Percentiles rank a stretch among this genome's conserved stretches.
phyloP scores from a whole-genome alignment of 1,140 invertebrate genomes.

The Drosophila azteca region DNA sequence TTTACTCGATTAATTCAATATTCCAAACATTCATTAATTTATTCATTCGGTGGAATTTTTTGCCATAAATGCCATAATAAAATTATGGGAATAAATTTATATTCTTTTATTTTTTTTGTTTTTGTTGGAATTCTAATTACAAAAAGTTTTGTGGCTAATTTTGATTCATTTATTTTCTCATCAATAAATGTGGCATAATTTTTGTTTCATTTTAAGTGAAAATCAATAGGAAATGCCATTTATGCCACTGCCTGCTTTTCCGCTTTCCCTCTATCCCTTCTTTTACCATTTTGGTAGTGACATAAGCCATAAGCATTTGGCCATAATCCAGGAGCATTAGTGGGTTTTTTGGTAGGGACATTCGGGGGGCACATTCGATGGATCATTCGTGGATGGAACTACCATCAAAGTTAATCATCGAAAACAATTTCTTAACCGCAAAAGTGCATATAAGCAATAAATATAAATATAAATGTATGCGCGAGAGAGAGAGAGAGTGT shows the following conservation, averaged over 20 bases:
- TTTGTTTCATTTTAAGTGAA: neutral
- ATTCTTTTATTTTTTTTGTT: too few species aligned
- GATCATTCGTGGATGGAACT: constrained; percentile 8
- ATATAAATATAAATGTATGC: constrained; percentile 42
- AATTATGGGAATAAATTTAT: too few species aligned
- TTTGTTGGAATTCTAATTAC: too few species aligned
- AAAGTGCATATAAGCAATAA: constrained; percentile 52
- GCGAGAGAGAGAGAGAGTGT: neutral
- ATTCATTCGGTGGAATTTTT: too few species aligned
- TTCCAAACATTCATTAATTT: too few species aligned
- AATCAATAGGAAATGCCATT: constrained; percentile 17
- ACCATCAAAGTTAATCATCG: constrained; percentile 51
- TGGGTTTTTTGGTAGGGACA: too few species aligned
- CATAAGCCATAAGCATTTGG: neutral
- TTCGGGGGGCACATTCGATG: too few species aligned
- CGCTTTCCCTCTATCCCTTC: neutral
- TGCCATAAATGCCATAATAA: too few species aligned
- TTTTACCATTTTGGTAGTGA: neutral
- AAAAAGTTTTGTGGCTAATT: too few species aligned
- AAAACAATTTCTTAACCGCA: constrained; percentile 62
- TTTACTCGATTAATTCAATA: too few species aligned
- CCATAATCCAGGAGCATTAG: too few species aligned
- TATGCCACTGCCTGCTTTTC: neutral
- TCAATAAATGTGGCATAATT: constrained; percentile 1
- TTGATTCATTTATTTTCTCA: too few species aligned